Base-by-base conservation (phyloP, 2,113 vertebrate genomes). In the Hippocampus mohnikei region DNA sequence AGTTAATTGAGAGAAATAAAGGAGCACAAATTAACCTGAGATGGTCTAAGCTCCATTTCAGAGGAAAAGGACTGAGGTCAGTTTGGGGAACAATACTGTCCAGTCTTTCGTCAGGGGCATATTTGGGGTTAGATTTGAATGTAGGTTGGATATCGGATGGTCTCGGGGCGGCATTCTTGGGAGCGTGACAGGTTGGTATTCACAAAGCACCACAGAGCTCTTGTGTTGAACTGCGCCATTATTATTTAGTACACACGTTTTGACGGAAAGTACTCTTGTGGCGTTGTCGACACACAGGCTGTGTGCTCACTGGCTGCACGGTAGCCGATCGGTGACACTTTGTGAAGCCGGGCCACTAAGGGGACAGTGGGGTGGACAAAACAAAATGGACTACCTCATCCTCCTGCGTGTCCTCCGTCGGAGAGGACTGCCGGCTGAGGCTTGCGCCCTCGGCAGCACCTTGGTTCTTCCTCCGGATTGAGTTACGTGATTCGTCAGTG, bases 401-500 rank as follows among this genome's bases (percentile, higher is more conserved):
- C 78, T 91, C 93, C 74, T 72, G 89, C 74, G 41, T 89, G 81
- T 94, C 92, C 80, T 92, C 93, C 87, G 82, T 79, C 33, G 87
- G 67, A 60, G 90, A 87, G 85, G 88, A 85, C 81, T 93, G 89
- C 41, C 70, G 89, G 86, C 91, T 91, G 76, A 90, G 89, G 78
- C 72, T 88, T 29, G 84, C 1, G 67, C 84, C 78, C 70, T 90
- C 84, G 8, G 78, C 81, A 58, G 87, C 82, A 74, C 78, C 84
- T 72, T 69, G 89, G 86, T 91, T 92, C 91, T 93, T 94, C 87
- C 93, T 92, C 82, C 92, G 88, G 86, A 93, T 94, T 66, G 93
- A 93, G 90, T 88, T 91, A 89, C 93, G 93, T 0, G 93, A 94
- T 69, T 91, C 91, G 5, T 94, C 93, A 67, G 92, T 93, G 91